Percentiles rank a stretch among this genome's conserved stretches.
Conservation (phyloP, 2,113 vertebrate species). For the Pterophyllum scalare region DNA sequence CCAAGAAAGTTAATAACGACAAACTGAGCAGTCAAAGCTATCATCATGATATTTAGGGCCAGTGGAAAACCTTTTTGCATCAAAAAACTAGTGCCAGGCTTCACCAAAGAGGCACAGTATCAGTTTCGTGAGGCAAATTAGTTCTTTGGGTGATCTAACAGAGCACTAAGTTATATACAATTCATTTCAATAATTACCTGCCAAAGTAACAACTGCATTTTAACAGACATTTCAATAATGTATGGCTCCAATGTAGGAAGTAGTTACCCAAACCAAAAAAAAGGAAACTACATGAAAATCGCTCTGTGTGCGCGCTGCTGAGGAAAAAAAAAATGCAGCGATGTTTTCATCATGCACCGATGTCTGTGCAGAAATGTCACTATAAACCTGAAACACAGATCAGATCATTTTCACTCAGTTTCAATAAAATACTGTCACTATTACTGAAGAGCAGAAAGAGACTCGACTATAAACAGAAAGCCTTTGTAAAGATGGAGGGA, state of each 20-base stretch:
- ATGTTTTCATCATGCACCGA: neutral
- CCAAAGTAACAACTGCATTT: neutral
- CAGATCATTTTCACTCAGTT: neutral
- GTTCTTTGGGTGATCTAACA: neutral
- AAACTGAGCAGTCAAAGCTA: neutral
- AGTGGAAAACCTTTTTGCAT: neutral
- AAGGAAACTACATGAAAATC: neutral
- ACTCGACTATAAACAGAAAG: no score
- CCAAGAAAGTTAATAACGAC: neutral
- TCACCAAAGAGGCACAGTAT: neutral
- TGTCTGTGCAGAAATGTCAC: neutral
- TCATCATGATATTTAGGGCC: neutral
- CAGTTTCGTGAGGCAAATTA: neutral
- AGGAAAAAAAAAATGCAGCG: neutral
- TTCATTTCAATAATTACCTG: no score
- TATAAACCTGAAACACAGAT: neutral
- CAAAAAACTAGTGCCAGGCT: neutral
- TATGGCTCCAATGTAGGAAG: neutral
- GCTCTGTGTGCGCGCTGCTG: neutral
- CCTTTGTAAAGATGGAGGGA: neutral
- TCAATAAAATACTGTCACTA: neutral
- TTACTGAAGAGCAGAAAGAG: neutral
- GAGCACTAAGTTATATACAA: no score
- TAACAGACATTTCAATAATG: neutral
- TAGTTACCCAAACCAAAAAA: neutral